Conservation (phyloP, 64 coral and sea anemone genomes). For the Porites lutea region DNA sequence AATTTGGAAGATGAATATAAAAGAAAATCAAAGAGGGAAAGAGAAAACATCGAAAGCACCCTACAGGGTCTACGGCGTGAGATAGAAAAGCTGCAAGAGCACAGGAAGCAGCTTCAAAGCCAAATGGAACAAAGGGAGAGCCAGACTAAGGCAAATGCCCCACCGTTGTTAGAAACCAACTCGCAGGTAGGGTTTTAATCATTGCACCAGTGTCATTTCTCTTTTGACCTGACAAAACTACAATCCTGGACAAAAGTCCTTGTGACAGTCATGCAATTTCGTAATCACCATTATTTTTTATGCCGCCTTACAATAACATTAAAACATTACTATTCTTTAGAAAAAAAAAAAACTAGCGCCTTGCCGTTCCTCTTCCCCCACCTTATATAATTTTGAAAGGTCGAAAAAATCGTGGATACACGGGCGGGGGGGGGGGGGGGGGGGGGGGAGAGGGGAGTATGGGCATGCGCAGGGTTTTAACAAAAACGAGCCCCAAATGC, state of each 20-base stretch:
- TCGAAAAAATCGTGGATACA: too few species aligned
- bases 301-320: too few species aligned
- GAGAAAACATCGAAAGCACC: constrained; percentile 86
- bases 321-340: too few species aligned
- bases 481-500: too few species aligned
- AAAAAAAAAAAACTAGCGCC: too few species aligned
- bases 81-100: constrained; percentile 64
- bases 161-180: neutral
- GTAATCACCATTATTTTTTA: too few species aligned
- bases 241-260: neutral
- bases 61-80: constrained; percentile 72
- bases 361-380: too few species aligned
- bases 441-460: too few species aligned
- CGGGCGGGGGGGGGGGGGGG: too few species aligned
- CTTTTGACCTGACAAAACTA: neutral
- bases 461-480: too few species aligned
- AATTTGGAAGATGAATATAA: constrained; percentile 61
- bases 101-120: constrained; percentile 72
- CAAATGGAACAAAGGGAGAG: constrained; percentile 63
- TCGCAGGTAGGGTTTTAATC: neutral
- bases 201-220: neutral
- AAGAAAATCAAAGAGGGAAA: constrained; percentile 75
- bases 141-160: neutral
- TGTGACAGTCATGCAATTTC: too few species aligned
- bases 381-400: too few species aligned